Conservation (phyloP, 2,113 vertebrate species). For the Eulemur macaco region DNA sequence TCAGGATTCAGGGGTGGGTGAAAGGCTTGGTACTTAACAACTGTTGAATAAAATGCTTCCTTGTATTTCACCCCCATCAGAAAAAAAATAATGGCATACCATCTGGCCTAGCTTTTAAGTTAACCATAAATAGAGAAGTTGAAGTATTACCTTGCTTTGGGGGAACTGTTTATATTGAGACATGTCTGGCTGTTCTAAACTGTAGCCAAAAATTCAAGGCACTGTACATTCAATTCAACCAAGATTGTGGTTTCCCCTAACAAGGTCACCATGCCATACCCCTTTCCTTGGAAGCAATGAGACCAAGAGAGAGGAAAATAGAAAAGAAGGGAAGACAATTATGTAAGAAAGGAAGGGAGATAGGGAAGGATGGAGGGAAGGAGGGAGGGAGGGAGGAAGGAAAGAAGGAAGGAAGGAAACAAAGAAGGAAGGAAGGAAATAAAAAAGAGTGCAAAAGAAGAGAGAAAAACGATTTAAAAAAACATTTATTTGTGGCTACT, state of each 20-base stretch:
- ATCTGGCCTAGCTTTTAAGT: slow-evolving; percentile 34
- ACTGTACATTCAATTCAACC: neutral
- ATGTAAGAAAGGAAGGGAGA: neutral
- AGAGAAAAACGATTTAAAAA: neutral
- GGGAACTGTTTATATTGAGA: neutral
- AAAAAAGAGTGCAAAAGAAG: neutral
- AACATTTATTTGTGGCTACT: neutral
- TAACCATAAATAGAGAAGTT: slow-evolving; percentile 22
- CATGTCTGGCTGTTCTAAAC: neutral
- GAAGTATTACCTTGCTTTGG: neutral
- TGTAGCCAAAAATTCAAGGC: neutral
- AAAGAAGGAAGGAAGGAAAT: neutral
- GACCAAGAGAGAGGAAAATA: neutral
- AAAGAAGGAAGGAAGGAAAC: neutral
- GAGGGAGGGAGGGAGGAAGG: neutral
- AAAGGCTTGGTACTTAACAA: neutral
- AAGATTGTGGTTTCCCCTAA: neutral
- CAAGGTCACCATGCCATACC: neutral
- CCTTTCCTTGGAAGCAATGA: neutral
- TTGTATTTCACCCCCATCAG: neutral
- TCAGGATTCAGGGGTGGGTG: neutral
- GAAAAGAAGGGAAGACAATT: neutral
- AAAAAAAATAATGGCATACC: neutral
- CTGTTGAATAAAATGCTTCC: neutral
- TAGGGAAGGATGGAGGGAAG: no score